Conservation (phyloP, 30 jellyfish, hydroid and myxozoan species). For the Hydra vulgaris region DNA sequence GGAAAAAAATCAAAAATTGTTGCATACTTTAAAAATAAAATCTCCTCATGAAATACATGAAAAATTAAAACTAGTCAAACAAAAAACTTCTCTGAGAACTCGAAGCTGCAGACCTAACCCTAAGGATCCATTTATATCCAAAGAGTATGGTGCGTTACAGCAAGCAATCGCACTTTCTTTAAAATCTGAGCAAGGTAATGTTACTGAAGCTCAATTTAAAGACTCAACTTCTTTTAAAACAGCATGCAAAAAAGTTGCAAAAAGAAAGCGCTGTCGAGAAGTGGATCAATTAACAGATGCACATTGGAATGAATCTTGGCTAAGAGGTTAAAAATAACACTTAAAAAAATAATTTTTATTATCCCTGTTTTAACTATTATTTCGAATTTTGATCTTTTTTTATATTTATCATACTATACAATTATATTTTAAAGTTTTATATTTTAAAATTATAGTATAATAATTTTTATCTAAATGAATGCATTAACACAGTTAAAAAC, state of each 20-base stretch:
- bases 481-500: too few species aligned
- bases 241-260: not conserved
- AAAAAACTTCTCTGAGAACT: not conserved
- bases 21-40: not conserved
- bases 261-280: conserved; percentile 2
- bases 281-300: conserved; percentile 24
- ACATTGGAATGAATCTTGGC: conserved; percentile 35
- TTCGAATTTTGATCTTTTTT: too few species aligned
- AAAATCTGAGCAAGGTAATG: not conserved
- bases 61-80: not conserved
- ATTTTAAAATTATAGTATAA: too few species aligned
- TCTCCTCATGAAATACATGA: not conserved
- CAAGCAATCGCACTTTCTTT: conserved; percentile 4
- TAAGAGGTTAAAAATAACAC: too few species aligned
- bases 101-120: not conserved
- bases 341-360: not conserved
- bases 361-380: too few species aligned
- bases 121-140: not conserved
- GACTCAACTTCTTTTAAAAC: not conserved
- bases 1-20: too few species aligned
- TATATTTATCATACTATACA: too few species aligned
- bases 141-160: conserved; percentile 1
- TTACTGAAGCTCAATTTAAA: not conserved
- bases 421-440: too few species aligned
- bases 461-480: not conserved